These are phyloP conservation scores for Typhlomys cinereus DNA, from an alignment of 2,113 vertebrate species.

Conservation along the genomic window DNA sequence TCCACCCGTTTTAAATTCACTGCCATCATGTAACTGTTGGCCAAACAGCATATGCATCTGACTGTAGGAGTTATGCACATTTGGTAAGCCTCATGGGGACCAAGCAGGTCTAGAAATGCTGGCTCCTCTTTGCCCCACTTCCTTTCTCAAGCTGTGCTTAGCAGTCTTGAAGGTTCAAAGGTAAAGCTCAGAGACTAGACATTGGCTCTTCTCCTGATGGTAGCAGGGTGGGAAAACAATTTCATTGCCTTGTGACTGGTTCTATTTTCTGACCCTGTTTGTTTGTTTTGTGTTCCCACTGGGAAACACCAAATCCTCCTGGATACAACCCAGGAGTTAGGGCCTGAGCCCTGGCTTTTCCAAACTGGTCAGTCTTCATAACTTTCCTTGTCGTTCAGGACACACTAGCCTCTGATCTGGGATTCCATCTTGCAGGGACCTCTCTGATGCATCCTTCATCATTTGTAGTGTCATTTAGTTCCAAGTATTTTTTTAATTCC, in stretches of 20 bases:
- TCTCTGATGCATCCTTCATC: neutral
- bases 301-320: neutral
- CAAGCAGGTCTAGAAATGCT: too few species aligned
- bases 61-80: neutral
- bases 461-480: neutral
- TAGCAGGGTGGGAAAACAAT: neutral
- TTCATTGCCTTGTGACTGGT: neutral
- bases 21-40: neutral
- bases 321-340: rapidly evolving
- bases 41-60: neutral
- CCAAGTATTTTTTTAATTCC: neutral
- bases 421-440: neutral
- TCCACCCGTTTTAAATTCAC: neutral
- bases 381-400: neutral
- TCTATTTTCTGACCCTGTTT: neutral
- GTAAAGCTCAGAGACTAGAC: too few species aligned
- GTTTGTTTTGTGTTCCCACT: neutral
- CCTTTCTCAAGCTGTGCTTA: neutral
- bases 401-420: neutral
- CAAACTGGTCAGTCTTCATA: neutral
- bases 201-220: neutral
- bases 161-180: neutral
- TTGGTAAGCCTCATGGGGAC: neutral
- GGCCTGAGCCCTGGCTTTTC: neutral
- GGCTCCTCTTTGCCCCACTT: neutral